Base-by-base conservation (phyloP, 2,888 invertebrate species). In the Drosophila paramelanica region DNA sequence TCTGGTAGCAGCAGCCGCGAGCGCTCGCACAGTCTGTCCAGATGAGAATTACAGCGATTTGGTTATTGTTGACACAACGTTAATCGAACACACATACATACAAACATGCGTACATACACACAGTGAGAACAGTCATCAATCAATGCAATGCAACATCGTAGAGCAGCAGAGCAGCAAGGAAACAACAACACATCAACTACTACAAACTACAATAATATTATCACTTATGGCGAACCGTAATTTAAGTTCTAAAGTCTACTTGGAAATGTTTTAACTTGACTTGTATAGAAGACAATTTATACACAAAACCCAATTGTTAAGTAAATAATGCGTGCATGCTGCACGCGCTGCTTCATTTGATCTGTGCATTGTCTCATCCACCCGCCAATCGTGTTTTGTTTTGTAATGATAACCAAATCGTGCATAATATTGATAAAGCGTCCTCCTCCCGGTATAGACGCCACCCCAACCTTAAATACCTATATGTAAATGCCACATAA, bases 11-110 rank as follows among this genome's bases (percentile, higher is more conserved):
- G 92, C 90, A 93, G 94, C 81, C 94, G 94, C 77, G 95, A 95
- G 91, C 93, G 95, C 84, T 95, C 95, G 85, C 94, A 93, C 73
- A 92, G 93, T 78, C 80, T 93, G 79, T 93, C 93, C 84, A 92
- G 93, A 92, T 93, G 93, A 93, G 92, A 92, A 90, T 92, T 92
- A 88, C 90, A 90, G 81, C 92, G 92, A 93, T 92, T 92, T 92
- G 92, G 92, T 92, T 92, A 92, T 92, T 92, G 91, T 92, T 92
- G 91, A 92, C 90, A 90, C 86, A 67, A 67, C 84, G 88, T 83
- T 88, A 65, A 55, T 66, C 74, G 69, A 71, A 57, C 61, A 73
- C 55, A 79, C 77, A 71, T 36, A 84, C 73, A 36, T 88, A 72
- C 75, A 89, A 70, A 69, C 65, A 81, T 67, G 73, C 71, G 88